A percentile compares a stretch with the other conserved stretches of the same genome.
Evolutionary conservation across 2,797 vertebrate species (phyloP).

Genomic region (Enteromius afrohamiltoni): DNA sequence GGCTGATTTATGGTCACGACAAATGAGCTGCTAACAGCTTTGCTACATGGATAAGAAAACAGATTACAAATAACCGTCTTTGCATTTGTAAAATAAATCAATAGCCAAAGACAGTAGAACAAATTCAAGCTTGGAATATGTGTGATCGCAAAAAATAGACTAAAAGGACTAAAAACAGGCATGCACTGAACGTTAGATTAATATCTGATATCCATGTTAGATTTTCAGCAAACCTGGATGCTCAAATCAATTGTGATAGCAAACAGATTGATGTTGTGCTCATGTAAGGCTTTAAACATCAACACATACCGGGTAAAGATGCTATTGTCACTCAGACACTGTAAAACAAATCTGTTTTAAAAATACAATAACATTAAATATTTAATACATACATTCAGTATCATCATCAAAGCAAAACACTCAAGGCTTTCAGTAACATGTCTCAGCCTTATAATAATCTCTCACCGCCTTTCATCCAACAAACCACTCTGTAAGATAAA

Average conservation of each 20-base stretch:
- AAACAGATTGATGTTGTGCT: neutral
- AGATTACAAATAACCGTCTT: constrained; percentile 39
- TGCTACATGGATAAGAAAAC: constrained; percentile 63
- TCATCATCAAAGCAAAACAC: constrained; percentile 74
- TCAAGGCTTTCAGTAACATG: constrained; percentile 60
- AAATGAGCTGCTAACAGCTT: constrained; percentile 14
- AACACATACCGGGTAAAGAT: neutral
- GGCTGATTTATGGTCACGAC: constrained; percentile 29
- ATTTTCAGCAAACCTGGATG: neutral
- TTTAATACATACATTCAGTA: constrained; percentile 76
- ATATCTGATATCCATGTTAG: neutral
- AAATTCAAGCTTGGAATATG: neutral
- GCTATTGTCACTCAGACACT: constrained; percentile 27
- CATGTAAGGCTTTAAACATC: neutral
- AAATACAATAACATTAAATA: constrained; percentile 51
- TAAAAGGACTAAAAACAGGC: neutral
- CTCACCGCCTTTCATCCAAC: constrained; percentile 35
- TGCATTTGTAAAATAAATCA: constrained; percentile 33
- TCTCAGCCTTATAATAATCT: constrained; percentile 71
- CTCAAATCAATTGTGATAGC: neutral
- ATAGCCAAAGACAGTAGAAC: neutral
- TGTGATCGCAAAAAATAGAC: neutral
- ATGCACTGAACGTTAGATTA: neutral
- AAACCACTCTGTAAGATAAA: constrained; percentile 58
- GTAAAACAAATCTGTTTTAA: constrained; percentile 64